phyloP scores from a whole-genome alignment of 2,888 invertebrate genomes.

The Thereva nobilitata region DNA sequence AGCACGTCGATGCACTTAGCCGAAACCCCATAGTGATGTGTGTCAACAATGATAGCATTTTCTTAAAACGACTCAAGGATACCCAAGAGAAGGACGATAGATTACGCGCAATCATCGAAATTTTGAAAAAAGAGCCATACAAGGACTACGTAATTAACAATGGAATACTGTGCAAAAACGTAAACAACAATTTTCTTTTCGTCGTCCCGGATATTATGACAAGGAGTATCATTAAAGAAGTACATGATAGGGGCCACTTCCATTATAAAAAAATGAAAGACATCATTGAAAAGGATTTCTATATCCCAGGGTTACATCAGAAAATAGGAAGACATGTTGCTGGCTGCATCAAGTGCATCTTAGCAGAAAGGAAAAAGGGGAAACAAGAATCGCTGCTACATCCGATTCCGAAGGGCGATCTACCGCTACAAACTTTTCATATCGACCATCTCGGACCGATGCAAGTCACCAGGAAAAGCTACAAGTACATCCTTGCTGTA shows the following conservation, averaged over 20 bases:
- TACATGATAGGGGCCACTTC: constrained; percentile 25
- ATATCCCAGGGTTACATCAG: constrained; percentile 1
- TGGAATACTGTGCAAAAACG: constrained; percentile 18
- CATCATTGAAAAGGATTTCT: constrained; percentile 6
- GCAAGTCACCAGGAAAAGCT: constrained; percentile 43
- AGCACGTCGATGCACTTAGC: constrained; percentile 44
- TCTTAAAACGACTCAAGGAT: constrained; percentile 16
- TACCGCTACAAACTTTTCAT: constrained; percentile 49
- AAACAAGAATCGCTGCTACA: constrained; percentile 49
- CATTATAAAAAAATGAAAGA: constrained; percentile 18
- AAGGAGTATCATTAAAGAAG: constrained; percentile 1
- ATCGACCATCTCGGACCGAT: constrained; percentile 52
- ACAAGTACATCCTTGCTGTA: constrained; percentile 50
- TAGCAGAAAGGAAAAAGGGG: constrained; percentile 46
- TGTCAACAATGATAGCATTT: constrained; percentile 11
- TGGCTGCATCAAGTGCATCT: constrained; percentile 35
- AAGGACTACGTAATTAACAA: constrained; percentile 11
- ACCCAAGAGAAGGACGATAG: constrained; percentile 34
- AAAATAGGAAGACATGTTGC: constrained; percentile 3
- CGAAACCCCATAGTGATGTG: constrained; percentile 39
- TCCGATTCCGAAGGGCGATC: constrained; percentile 48
- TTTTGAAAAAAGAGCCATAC: background rate
- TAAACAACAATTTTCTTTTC: constrained; percentile 21
- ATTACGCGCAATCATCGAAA: constrained; percentile 15
- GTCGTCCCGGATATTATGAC: constrained; percentile 31